Evolutionary conservation across 2,797 vertebrate genomes (phyloP).

Genomic region (Lindbergichthys nudifrons): DNA sequence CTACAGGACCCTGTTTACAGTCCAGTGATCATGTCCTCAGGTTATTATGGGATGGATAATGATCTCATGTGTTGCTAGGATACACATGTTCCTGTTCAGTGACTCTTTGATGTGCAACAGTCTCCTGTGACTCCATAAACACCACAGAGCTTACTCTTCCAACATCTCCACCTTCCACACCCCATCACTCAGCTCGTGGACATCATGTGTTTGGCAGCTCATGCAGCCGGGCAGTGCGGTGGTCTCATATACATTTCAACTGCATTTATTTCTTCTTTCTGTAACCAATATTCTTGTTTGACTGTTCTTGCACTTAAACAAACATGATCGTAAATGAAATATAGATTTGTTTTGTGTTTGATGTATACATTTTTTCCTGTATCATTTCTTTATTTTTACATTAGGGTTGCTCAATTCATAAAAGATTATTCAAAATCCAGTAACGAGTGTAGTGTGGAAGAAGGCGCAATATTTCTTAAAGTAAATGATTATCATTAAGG

Average conservation of each 20-base stretch:
- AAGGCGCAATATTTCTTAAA: no score
- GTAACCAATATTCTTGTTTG: no score
- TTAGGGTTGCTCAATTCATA: no score
- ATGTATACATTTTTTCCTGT: no score
- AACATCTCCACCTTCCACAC: background rate
- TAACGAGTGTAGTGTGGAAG: no score
- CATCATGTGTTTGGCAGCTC: background rate
- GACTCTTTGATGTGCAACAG: background rate
- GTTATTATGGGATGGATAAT: background rate
- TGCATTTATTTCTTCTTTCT: no score
- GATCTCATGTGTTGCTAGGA: background rate
- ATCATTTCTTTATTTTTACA: no score
- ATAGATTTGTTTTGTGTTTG: no score
- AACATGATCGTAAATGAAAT: no score
- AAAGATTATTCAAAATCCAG: no score
- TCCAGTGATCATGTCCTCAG: constrained; percentile 6
- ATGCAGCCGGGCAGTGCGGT: constrained; percentile 27
- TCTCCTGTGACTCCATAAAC: constrained; percentile 15
- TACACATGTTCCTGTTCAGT: background rate
- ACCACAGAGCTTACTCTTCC: background rate
- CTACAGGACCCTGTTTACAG: background rate
- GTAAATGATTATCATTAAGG: no score
- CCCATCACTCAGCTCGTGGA: background rate
- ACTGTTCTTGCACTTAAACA: no score
- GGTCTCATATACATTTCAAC: background rate